Base-by-base conservation (phyloP, 2,888 invertebrate genomes). In the Horisme vitalbata region DNA sequence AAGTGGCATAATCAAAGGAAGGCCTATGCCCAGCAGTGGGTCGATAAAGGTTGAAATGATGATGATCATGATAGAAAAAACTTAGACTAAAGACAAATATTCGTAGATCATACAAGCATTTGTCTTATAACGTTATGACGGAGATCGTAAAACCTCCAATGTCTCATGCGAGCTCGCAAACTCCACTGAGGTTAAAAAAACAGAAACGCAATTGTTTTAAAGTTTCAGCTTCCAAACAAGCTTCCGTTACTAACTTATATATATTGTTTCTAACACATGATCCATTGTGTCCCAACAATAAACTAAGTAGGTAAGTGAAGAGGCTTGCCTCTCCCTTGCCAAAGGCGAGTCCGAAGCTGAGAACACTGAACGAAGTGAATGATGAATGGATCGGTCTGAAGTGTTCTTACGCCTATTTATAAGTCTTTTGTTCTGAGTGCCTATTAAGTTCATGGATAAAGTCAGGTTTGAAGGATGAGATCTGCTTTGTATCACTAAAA, bases 211-310 rank as follows among this genome's bases (percentile, higher is more conserved):
- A 26, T 15, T 26, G 0, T 11, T 0, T 4, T 24, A 6, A 24
- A 11, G 1, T 0, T 11, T 4, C 11, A 2, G 6, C 1, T 5
- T 26, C 13, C n/a, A 41, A 35, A 24, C 30, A 18, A n/a, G 30
- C 35, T 45, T 14, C 10, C 21, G 31, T 45, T 36, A 45, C 33
- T 45, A 31, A 31, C 14, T 3, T 15, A 7, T n/a, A 44, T 35
- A 33, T 33, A 15, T 41, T 50, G 56, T 56, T 53, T 70, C 76
- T 79, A 70, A 79, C 75, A 69, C 72, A 73, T 71, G 71, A 75
- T 62, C 65, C 82, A 79, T 86, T 87, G 85, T 86, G 85, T 83
- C 75, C 74, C 75, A 72, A 81, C 79, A 81, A 79, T 81, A 76
- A 77, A 79, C 77, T 72, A 77, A 80, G 79, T 82, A 79, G 18